Conservation (phyloP, 1,140 invertebrate genomes). For the Drosophila lowei region DNA sequence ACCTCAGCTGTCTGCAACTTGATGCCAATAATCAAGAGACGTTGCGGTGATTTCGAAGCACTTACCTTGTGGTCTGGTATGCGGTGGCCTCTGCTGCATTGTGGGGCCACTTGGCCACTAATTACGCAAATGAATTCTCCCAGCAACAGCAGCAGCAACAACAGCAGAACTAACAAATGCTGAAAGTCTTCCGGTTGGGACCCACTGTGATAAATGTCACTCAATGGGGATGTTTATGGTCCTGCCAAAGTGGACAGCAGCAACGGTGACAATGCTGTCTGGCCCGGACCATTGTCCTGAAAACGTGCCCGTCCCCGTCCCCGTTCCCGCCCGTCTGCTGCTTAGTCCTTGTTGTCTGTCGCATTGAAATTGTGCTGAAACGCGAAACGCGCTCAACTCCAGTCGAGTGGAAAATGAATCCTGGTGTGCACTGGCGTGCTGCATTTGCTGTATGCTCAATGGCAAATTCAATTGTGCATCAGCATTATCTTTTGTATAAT, state of each 20-base stretch:
- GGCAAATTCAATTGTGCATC: conserved; percentile 71
- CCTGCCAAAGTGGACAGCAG: conserved; percentile 19
- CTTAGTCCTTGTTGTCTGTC: conserved; percentile 46
- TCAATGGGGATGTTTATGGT: conserved; percentile 15
- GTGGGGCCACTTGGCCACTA: conserved; percentile 62
- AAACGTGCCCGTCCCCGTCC: no score
- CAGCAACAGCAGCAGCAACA: conserved; percentile 8
- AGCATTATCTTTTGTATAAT: conserved; percentile 68
- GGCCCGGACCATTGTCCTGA: conserved; percentile 4
- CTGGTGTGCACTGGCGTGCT: conserved; percentile 37
- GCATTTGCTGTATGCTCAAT: conserved; percentile 29
- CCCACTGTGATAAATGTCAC: conserved; percentile 50
- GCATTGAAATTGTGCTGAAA: conserved; percentile 76
- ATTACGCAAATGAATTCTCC: conserved; percentile 77
- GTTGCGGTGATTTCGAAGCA: conserved; percentile 64
- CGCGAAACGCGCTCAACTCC: conserved; percentile 70
- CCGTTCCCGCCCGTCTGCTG: conserved; percentile 1
- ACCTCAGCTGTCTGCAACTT: conserved; percentile 29
- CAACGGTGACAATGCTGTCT: conserved; percentile 42
- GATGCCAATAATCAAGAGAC: conserved; percentile 35
- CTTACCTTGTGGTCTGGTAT: conserved; percentile 50
- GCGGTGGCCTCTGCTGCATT: conserved; percentile 27
- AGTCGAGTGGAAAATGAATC: conserved; percentile 75
- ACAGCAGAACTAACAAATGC: conserved; percentile 32
- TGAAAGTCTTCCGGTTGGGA: conserved; percentile 17